Evolutionary conservation across 2,797 vertebrate species (phyloP).

Genomic region (Parauchenoglanis punctatus): DNA sequence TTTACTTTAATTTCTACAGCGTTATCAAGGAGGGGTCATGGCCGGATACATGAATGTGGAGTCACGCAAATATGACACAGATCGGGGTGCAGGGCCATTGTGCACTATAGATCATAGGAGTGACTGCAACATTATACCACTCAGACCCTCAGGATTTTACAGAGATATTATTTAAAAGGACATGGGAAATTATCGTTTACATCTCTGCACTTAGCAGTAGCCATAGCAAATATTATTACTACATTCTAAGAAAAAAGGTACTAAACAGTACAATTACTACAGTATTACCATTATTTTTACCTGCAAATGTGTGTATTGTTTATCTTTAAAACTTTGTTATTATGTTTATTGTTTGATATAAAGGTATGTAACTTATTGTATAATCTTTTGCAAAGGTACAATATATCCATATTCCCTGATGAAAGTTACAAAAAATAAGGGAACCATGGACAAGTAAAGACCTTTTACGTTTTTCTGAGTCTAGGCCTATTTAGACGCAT

Average conservation of each 20-base stretch:
- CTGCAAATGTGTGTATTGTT: neutral
- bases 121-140: neutral
- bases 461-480: neutral
- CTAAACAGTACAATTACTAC: neutral
- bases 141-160: neutral
- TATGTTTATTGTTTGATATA: neutral
- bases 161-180: neutral
- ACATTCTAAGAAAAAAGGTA: neutral
- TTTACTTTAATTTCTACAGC: constrained; percentile 41
- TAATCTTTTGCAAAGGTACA: neutral
- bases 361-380: neutral
- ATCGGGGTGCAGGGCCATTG: constrained; percentile 2
- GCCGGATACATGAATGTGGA: neutral
- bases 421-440: neutral
- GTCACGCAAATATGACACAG: constrained; percentile 30
- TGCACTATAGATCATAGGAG: neutral
- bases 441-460: neutral
- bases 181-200: neutral
- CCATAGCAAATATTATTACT: neutral
- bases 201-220: neutral
- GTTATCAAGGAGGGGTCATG: constrained; percentile 7
- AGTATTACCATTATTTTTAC: neutral
- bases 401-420: neutral
- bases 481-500: neutral
- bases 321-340: neutral